These are phyloP conservation scores for Colistium nudipinnis DNA, from an alignment of 2,113 vertebrate species.

Conservation along the genomic window DNA sequence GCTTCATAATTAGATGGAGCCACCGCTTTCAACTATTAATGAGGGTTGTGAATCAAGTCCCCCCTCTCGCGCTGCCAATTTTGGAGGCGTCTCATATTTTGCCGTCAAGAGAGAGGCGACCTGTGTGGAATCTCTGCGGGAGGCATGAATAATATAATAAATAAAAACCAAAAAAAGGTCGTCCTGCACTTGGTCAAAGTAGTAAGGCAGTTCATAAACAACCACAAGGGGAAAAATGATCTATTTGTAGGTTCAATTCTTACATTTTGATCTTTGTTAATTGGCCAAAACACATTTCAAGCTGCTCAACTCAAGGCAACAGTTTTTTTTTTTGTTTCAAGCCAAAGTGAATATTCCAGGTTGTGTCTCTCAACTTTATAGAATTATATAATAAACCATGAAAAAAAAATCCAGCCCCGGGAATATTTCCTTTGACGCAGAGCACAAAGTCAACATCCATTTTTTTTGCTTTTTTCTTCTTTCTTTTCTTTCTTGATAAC, in stretches of 20 bases:
- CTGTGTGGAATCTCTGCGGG: constrained; percentile 22
- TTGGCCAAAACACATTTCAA: background rate
- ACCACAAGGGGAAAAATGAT: too few species aligned
- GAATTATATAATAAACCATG: background rate
- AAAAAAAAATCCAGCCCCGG: too few species aligned
- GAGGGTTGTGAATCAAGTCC: constrained; percentile 74
- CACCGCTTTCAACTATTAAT: constrained; percentile 80
- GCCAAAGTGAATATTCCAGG: background rate
- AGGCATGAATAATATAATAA: constrained; percentile 58
- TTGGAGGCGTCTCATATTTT: constrained; percentile 49
- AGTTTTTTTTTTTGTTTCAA: too few species aligned
- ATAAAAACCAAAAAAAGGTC: too few species aligned
- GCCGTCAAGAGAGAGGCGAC: constrained; percentile 22
- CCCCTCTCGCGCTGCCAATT: constrained; percentile 34
- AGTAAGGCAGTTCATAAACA: constrained; percentile 9
- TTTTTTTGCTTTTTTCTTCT: too few species aligned
- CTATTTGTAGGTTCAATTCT: too few species aligned
- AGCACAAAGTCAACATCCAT: too few species aligned
- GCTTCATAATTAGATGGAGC: constrained; percentile 88
- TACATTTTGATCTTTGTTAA: background rate
- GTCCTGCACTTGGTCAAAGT: constrained; percentile 8
- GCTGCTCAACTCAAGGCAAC: background rate
- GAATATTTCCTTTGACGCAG: too few species aligned
- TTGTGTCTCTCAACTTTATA: background rate
- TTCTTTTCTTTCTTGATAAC: too few species aligned